These are phyloP conservation scores for Rhadinocentrus ornatus DNA, from an alignment of 2,797 vertebrate genomes.

Conservation along the genomic window DNA sequence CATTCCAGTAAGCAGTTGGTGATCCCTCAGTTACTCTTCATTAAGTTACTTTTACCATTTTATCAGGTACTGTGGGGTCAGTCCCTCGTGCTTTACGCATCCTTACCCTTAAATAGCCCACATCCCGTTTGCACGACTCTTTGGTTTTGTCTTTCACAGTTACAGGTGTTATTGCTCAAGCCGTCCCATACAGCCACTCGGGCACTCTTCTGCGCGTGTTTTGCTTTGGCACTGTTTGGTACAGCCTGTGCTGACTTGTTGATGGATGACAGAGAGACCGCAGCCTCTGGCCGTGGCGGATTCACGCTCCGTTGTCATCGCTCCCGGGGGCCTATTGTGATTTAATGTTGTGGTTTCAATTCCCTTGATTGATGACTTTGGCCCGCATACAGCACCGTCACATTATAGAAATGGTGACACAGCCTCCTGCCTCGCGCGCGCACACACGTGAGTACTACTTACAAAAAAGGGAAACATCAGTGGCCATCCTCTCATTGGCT, in stretches of 20 bases:
- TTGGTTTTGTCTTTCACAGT: constrained; percentile 10
- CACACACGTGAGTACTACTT: constrained; percentile 40
- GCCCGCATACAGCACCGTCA: constrained; percentile 41
- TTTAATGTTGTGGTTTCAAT: constrained; percentile 69
- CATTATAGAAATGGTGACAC: constrained; percentile 51
- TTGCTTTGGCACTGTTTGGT: constrained; percentile 16
- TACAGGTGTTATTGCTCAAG: constrained; percentile 51
- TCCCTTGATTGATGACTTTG: constrained; percentile 71
- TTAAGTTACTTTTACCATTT: constrained; percentile 8
- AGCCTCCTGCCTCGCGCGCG: constrained; percentile 43
- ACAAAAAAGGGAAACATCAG: not conserved
- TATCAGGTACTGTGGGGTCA: constrained; percentile 30
- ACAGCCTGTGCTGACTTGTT: constrained; percentile 61
- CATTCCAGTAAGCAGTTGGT: constrained; percentile 13
- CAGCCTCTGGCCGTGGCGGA: constrained; percentile 52
- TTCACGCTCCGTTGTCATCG: constrained; percentile 54
- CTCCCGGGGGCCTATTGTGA: constrained; percentile 59
- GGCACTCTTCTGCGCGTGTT: constrained; percentile 16
- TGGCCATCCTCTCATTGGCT: not conserved
- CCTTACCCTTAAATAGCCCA: constrained; percentile 11
- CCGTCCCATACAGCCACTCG: not conserved
- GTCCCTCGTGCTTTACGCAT: constrained; percentile 9
- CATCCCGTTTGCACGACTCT: not conserved
- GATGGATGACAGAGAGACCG: constrained; percentile 59
- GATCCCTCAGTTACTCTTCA: constrained; percentile 17